Base-by-base conservation (phyloP, 1,140 invertebrate species). In the Drosophila ogumai region DNA sequence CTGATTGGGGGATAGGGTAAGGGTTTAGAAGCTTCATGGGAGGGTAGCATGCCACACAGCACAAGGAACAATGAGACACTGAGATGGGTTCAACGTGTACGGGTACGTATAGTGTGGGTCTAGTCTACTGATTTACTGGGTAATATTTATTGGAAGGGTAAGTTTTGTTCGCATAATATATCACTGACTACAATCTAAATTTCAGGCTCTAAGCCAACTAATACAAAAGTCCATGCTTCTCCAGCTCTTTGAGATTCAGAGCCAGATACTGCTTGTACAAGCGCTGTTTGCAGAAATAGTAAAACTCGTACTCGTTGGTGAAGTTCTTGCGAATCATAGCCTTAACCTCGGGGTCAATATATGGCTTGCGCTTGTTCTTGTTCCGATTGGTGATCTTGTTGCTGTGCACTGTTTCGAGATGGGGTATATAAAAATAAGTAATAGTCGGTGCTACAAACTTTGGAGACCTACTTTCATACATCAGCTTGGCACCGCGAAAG, bases 291-390 rank as follows among this genome's bases (percentile, higher is more conserved):
- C 97, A 98, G 91, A 98, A 98, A 81, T 98, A 95, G 91, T 98
- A 98, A 86, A 98, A 97, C 88, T 98, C 97, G 19, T 98, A 97
- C 93, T 98, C 97, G 54, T 96, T 93, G 0, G 97, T 98, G 90
- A 98, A 97, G 92, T 98, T 98, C 50, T 93, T 94, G 60, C 97
- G 94, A 2, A 98, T 96, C 28, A 98, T 95, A 6, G 97, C 95
- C 92, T 97, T 98, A 4, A 98, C 95, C 82, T 96, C 95, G 72
- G 97, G 96, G 28, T 96, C 96, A 0, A 98, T 91, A 95, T 94
- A 93, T 0, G 91, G 91, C 34, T 92, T 92, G 1, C 91, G 78
- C 25, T 88, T 90, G 61, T 92, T 92, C 49, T 92, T 92, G 69
- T 92, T 92, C 28, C 91, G 91, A 66, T 92, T 92, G 32, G 80